A percentile compares a stretch with the other conserved stretches of the same genome.
These are phyloP conservation scores for Yponomeuta sedellus DNA, from an alignment of 2,888 invertebrate species.

Conservation along the genomic window DNA sequence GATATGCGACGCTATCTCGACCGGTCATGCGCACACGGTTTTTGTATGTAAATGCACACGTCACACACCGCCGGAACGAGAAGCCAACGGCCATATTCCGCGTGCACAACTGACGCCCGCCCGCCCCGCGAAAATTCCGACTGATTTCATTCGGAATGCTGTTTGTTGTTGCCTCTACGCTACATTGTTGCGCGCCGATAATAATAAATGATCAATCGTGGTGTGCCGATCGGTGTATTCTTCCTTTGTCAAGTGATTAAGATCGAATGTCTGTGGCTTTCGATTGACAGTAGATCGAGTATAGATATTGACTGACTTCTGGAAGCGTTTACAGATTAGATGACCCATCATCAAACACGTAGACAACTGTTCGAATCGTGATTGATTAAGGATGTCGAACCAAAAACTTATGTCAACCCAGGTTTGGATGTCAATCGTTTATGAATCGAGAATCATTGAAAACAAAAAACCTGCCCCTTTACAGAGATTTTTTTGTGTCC, in stretches of 20 bases:
- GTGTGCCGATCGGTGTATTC: not conserved
- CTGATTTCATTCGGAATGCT: slow-evolving; percentile 5
- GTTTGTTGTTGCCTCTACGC: not conserved
- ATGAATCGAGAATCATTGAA: not conserved
- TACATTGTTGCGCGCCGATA: not conserved
- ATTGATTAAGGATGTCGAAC: not conserved
- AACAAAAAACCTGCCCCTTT: not conserved
- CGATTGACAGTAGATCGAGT: not conserved
- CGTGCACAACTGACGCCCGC: slow-evolving; percentile 6
- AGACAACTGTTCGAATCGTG: not conserved
- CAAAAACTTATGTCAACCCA: not conserved
- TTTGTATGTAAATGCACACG: slow-evolving; percentile 30
- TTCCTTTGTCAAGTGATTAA: not conserved
- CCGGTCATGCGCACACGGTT: slow-evolving; percentile 51
- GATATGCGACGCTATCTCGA: slow-evolving; percentile 62
- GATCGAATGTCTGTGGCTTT: not conserved
- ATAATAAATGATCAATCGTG: not conserved
- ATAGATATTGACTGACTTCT: not conserved
- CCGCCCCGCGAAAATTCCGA: slow-evolving; percentile 8
- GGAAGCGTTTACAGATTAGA: not conserved
- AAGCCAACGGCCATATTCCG: slow-evolving; percentile 7
- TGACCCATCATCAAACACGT: not conserved
- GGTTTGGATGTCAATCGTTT: not conserved
- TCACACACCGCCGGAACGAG: slow-evolving; percentile 11
- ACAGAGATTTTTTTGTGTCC: not conserved